phyloP scores from a whole-genome alignment of 2,113 vertebrate species.

The Heteronetta atricapilla region DNA sequence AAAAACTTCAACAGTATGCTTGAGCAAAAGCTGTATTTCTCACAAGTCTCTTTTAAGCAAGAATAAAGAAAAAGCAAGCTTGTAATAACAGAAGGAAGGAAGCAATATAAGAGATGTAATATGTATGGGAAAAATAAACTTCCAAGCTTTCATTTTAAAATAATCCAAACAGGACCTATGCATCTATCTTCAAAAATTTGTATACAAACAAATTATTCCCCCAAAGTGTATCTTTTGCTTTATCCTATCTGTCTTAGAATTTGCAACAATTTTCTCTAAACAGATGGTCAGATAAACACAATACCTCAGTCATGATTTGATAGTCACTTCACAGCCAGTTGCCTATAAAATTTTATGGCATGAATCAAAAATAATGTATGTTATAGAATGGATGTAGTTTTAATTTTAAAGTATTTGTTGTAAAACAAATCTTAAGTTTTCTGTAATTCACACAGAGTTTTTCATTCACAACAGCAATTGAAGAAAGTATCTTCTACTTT shows the following conservation, averaged over 20 bases:
- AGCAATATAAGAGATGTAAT: neutral
- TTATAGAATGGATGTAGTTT: neutral
- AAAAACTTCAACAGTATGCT: neutral
- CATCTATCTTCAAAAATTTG: neutral
- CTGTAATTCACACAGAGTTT: neutral
- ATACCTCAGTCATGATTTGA: neutral
- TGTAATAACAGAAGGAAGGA: neutral
- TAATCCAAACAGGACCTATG: neutral
- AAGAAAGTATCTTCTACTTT: neutral
- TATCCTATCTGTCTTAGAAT: neutral
- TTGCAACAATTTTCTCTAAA: neutral
- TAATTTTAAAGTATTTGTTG: neutral
- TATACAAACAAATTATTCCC: neutral
- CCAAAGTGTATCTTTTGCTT: neutral
- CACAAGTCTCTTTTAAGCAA: neutral
- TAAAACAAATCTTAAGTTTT: neutral
- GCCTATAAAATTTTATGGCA: neutral
- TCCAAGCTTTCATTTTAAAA: neutral
- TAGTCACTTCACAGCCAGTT: neutral
- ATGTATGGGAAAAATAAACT: neutral
- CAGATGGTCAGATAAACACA: neutral
- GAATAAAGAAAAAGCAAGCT: neutral
- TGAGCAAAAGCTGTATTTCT: neutral
- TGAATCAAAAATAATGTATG: neutral
- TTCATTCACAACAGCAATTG: neutral